Evolutionary conservation across 2,113 vertebrate species (phyloP), one percentile per base, ranked within the genome.

Genomic region (Pao palembangensis): DNA sequence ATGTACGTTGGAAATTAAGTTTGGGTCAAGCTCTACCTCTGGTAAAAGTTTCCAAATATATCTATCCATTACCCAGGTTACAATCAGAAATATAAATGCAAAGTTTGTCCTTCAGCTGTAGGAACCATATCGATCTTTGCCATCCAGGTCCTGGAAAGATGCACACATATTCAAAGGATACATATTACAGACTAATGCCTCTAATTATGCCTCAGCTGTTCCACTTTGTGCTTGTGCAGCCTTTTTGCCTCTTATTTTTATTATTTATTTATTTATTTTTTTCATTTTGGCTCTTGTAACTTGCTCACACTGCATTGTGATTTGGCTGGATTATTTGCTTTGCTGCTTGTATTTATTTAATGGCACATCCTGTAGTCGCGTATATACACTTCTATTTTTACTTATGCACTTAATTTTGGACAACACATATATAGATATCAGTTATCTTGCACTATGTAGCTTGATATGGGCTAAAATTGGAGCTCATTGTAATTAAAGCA

Each of bases 291-390:
- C 34, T 38, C 34, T 16, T 1, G 48, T 76, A 75, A 70, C 66
- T 64, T 63, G 55, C 67, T 67, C 21, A 16, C 71, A 81, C 71
- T 83, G 69, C 60, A 78, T 72, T 59, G 67, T 70, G 75, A 73
- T 76, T 59, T 57, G 57, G 71, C 69, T 64, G 71, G 72, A 23
- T 79, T 53, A 42, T 78, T 79, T 68, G 74, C 74, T 71, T 74
- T 68, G 65, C 78, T 64, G 67, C 77, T 82, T 74, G 59, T 70
- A 52, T 48, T 79, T 68, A 10, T 66, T 52, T 55, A 28, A n/a
- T 49, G 19, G 51, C 75, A 59, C 69, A 41, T 70, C 55, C 21
- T 23, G 21, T 23, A 3, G 21, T 18, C n/a, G n/a, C n/a, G 25
- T 10, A 46, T 7, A 20, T 8, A 58, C 46, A 65, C 42, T 31